These are phyloP conservation scores for Argyrosomus japonicus DNA, from an alignment of 2,113 vertebrate species.

Conservation along the genomic window DNA sequence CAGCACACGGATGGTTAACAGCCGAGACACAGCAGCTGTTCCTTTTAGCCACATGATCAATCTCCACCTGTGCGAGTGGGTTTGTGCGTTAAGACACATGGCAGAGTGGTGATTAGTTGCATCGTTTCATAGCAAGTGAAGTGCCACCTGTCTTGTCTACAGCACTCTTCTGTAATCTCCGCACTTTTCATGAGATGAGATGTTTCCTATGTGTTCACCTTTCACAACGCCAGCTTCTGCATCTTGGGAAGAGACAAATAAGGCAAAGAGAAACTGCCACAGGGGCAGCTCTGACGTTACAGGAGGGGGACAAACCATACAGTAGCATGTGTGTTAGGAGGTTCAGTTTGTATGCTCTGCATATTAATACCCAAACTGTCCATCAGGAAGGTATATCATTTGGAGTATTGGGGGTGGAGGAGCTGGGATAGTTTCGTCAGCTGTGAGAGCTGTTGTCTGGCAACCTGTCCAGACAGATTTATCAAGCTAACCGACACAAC, in stretches of 20 bases:
- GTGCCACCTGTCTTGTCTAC: constrained; percentile 65
- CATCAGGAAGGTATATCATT: constrained; percentile 40
- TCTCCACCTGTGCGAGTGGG: constrained; percentile 61
- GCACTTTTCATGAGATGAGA: constrained; percentile 31
- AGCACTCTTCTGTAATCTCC: constrained; percentile 8
- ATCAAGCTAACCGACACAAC: constrained; percentile 17
- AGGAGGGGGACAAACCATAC: constrained; percentile 45
- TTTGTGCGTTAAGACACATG: constrained; percentile 69
- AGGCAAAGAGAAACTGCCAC: constrained; percentile 76
- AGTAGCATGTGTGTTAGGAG: constrained; percentile 50
- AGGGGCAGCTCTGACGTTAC: constrained; percentile 58
- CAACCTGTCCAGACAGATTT: constrained; percentile 13
- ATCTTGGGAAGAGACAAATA: constrained; percentile 71
- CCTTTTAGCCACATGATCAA: constrained; percentile 64
- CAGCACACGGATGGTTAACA: constrained; percentile 52
- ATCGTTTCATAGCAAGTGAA: constrained; percentile 71
- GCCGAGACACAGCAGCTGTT: constrained; percentile 62
- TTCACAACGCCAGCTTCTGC: constrained; percentile 35
- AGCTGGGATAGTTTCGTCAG: constrained; percentile 42
- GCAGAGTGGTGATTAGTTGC: constrained; percentile 73
- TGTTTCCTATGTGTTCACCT: constrained; percentile 34
- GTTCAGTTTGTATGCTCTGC: constrained; percentile 57
- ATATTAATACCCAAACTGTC: constrained; percentile 59
- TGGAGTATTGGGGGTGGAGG: constrained; percentile 34
- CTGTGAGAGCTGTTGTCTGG: constrained; percentile 26